These are phyloP conservation scores for Orbicella faveolata DNA, from an alignment of 64 coral and sea anemone species.

Conservation along the genomic window DNA sequence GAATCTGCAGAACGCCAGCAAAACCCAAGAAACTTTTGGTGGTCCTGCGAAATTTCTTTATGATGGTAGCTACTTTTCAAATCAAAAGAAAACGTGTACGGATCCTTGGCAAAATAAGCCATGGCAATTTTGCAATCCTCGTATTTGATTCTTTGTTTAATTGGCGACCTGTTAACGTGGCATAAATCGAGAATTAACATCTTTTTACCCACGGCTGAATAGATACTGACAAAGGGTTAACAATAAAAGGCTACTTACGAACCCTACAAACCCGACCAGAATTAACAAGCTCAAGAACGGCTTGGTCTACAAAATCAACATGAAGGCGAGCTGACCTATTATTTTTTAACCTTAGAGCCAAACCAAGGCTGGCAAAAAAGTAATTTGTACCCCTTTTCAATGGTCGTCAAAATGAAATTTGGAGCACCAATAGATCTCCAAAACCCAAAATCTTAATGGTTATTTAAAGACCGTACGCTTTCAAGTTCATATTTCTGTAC, in stretches of 20 bases:
- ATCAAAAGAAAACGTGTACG: slow-evolving; percentile 23
- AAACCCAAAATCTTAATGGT: too few species aligned
- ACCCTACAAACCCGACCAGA: slow-evolving; percentile 3
- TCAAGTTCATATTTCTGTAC: slow-evolving; percentile 5
- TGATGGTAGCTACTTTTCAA: slow-evolving; percentile 31
- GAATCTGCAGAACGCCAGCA: neutral
- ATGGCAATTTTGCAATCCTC: slow-evolving; percentile 11
- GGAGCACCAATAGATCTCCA: slow-evolving; percentile 32
- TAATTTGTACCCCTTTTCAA: slow-evolving; percentile 36
- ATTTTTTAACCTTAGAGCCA: slow-evolving; percentile 4
- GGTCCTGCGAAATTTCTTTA: neutral
- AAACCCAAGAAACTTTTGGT: slow-evolving; percentile 6
- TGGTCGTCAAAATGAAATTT: slow-evolving; percentile 25
- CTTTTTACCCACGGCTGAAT: slow-evolving; percentile 10
- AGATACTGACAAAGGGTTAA: slow-evolving; percentile 23
- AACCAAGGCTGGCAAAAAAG: slow-evolving; percentile 10
- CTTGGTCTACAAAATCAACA: slow-evolving; percentile 24
- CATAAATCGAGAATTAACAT: slow-evolving; percentile 17
- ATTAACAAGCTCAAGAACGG: neutral
- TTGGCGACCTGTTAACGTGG: neutral
- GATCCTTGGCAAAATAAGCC: neutral
- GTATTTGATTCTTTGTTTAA: neutral
- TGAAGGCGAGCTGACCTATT: slow-evolving; percentile 32
- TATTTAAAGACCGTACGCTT: slow-evolving; percentile 17
- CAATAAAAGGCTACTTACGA: neutral